Base-by-base conservation (phyloP, 2,888 invertebrate genomes). In the Melanostoma scalare region DNA sequence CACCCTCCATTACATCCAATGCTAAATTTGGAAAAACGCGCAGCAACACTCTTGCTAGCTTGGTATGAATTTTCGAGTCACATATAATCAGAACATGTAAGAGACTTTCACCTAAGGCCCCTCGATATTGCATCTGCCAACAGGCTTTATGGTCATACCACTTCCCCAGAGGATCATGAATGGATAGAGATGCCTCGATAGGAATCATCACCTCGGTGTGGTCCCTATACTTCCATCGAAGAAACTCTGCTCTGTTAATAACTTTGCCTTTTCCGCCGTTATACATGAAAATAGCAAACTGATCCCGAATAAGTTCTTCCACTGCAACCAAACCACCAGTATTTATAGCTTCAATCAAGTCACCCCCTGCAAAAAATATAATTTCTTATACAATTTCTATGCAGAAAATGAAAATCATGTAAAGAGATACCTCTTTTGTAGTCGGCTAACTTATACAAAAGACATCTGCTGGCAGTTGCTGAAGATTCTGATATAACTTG, bases 71-170 rank as follows among this genome's bases (percentile, higher is more conserved):
- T 91, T 96, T 95, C 0, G 97, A 97, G 90, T 98, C 98, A 90
- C 98, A 97, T 87, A 99, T 97, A 86, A 98, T 97, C 67, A 99
- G 93, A 3, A 99, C 96, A 89, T 99, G 99, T 8, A 99, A 93
- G 2, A 99, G 92, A 3, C 97, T 97, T 92, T 99, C 99, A 0
- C 99, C 99, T 0, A 99, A 92, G 0, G 98, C 97, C 0, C 99
- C 99, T 8, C 99, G 93, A 89, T 97, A 97, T 88, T 97, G 96
- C 96, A 99, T 96, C 91, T 98, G 97, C 99, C 99, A 99, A 90
- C 99, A 98, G 0, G 98, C 98, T 86, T 96, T 96, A 91, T 98
- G 97, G 89, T 97, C 97, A 85, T 93, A 93, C 97, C 97, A 97
- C 88, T 96, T 96, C 0, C 96, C 95, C 33, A 97, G 92, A 0